phyloP scores from a whole-genome alignment of 2,113 vertebrate species.

The Pogona vitticeps region DNA sequence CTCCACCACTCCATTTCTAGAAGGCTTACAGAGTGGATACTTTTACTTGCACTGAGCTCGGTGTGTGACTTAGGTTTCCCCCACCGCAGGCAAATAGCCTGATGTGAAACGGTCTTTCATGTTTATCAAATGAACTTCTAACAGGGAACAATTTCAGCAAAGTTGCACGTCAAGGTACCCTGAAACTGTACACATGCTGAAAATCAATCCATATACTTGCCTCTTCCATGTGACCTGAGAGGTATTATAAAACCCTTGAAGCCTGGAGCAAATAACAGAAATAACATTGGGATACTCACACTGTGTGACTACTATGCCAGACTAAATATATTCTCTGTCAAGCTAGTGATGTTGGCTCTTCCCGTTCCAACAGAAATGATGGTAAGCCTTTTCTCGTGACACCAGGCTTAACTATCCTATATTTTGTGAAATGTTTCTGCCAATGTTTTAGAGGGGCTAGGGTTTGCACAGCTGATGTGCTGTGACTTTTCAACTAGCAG shows the following conservation, averaged over 20 bases:
- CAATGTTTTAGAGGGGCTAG: not conserved
- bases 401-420: constrained; percentile 34
- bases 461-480: not conserved
- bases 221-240: not conserved
- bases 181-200: not conserved
- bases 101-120: not conserved
- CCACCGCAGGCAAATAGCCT: not conserved
- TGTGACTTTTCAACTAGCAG: not conserved
- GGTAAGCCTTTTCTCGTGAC: constrained; percentile 37
- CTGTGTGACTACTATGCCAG: not conserved
- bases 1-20: not conserved
- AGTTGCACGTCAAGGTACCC: not conserved
- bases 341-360: not conserved
- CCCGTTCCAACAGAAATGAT: constrained; percentile 12
- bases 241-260: not conserved
- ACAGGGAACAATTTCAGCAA: not conserved
- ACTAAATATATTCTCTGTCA: constrained; percentile 4
- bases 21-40: not conserved
- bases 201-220: constrained; percentile 1
- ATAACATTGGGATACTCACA: not conserved
- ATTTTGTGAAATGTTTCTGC: not conserved
- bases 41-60: not conserved
- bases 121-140: constrained; percentile 4
- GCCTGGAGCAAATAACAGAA: constrained; percentile 2
- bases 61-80: not conserved